phyloP scores from a whole-genome alignment of 2,888 invertebrate species.

The Campoplex capitator region DNA sequence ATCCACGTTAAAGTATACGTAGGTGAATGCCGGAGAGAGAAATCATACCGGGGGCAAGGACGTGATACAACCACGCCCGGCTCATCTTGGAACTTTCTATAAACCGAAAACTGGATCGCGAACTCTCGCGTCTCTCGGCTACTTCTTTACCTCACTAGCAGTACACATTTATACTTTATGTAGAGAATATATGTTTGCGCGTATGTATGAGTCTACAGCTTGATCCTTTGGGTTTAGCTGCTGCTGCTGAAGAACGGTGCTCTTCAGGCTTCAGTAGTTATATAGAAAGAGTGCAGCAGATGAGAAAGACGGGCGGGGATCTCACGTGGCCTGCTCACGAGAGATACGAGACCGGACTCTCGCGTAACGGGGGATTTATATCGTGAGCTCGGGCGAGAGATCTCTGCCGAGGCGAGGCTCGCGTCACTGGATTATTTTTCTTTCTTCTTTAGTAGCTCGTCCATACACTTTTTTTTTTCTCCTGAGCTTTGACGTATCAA shows the following conservation, averaged over 20 bases:
- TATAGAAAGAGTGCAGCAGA: conserved; percentile 48
- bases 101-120: conserved; percentile 84
- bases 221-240: conserved; percentile 38
- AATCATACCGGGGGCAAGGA: conserved; percentile 83
- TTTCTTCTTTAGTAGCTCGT: conserved; percentile 18
- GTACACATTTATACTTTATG: not conserved
- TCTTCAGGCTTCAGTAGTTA: conserved; percentile 40
- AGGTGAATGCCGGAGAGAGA: conserved; percentile 82
- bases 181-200: not conserved
- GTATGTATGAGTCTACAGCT: not conserved
- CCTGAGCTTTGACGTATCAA: not conserved
- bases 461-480: not conserved
- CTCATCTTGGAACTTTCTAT: conserved; percentile 84
- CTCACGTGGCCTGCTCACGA: conserved; percentile 49
- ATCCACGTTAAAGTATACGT: conserved; percentile 30
- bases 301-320: conserved; percentile 45
- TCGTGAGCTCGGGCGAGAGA: conserved; percentile 53
- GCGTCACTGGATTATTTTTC: conserved; percentile 36
- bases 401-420: conserved; percentile 59
- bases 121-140: conserved; percentile 64
- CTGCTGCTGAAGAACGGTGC: conserved; percentile 30
- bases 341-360: conserved; percentile 63
- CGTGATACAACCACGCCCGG: conserved; percentile 83
- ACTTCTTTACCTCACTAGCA: conserved; percentile 41
- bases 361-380: conserved; percentile 65